Evolutionary conservation across 2,888 invertebrate species (phyloP).

Genomic region (Galeruca laticollis): DNA sequence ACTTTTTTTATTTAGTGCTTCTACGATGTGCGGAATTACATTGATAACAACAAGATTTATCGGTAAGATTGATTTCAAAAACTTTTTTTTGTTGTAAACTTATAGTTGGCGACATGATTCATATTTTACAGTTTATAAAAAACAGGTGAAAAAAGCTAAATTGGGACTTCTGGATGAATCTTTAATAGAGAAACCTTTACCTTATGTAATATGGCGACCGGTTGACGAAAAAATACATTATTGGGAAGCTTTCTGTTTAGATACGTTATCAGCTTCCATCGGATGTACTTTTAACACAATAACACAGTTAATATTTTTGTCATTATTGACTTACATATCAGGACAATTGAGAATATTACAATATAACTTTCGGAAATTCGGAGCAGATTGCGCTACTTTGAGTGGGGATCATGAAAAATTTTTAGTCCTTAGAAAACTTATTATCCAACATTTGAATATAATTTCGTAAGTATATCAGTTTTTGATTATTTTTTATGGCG

Average conservation of each 20-base stretch:
- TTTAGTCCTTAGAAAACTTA: background rate
- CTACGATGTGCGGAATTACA: conserved; percentile 28
- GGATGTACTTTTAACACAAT: conserved; percentile 15
- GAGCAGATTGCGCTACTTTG: background rate
- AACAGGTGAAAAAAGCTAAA: conserved; percentile 13
- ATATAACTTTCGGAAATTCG: too few relatives aligned
- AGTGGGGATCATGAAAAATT: background rate
- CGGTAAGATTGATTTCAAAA: background rate
- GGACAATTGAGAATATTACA: conserved; percentile 9
- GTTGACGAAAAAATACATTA: conserved; percentile 18
- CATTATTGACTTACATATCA: conserved; percentile 10
- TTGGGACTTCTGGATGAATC: background rate
- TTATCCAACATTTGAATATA: background rate
- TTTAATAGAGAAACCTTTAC: conserved; percentile 27
- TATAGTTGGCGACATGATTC: too few relatives aligned
- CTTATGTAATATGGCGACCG: conserved; percentile 36
- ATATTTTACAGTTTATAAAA: conserved; percentile 12
- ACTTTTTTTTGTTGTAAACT: too few relatives aligned
- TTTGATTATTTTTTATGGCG: too few relatives aligned
- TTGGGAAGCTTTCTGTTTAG: conserved; percentile 17
- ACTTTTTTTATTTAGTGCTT: conserved; percentile 15
- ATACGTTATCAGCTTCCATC: conserved; percentile 22
- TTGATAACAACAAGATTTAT: conserved; percentile 22
- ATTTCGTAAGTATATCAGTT: too few relatives aligned
- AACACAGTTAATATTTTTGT: conserved; percentile 6